These are phyloP conservation scores for Myotis myotis DNA, from an alignment of 2,797 vertebrate species.

Conservation along the genomic window DNA sequence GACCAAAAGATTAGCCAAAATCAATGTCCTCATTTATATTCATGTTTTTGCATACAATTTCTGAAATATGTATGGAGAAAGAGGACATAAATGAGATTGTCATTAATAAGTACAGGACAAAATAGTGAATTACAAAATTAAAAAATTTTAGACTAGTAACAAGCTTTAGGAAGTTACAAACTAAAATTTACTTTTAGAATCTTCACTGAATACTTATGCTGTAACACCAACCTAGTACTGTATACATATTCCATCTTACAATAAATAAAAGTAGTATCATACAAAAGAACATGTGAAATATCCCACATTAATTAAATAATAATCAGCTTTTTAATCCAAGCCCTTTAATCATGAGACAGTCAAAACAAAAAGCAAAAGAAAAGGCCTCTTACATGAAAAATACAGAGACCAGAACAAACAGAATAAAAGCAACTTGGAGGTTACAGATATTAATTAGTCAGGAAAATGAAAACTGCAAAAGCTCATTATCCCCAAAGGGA, in stretches of 20 bases:
- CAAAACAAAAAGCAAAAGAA: not conserved
- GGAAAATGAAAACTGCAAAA: slow-evolving; percentile 18
- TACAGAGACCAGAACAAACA: not conserved
- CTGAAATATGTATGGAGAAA: not conserved
- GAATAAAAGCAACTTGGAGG: not conserved
- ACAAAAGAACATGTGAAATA: too few species aligned
- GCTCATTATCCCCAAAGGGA: not conserved
- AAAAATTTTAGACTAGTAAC: not conserved
- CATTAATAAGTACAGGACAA: not conserved
- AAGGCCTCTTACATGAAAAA: slow-evolving; percentile 3
- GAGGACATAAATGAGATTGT: not conserved
- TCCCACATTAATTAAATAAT: not conserved
- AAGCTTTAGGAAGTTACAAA: not conserved
- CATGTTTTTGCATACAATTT: not conserved
- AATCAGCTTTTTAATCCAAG: not conserved
- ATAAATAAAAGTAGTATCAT: too few species aligned
- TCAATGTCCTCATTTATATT: not conserved
- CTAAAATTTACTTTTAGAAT: slow-evolving; percentile 46
- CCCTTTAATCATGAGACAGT: not conserved
- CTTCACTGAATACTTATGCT: not conserved
- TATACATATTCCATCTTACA: too few species aligned
- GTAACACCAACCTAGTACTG: not conserved
- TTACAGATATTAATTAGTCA: not conserved
- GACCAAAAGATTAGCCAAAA: slow-evolving; percentile 15
- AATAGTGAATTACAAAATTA: not conserved